Evolutionary conservation across 2,113 vertebrate species (phyloP).

Genomic region (Corythornis vintsioides): DNA sequence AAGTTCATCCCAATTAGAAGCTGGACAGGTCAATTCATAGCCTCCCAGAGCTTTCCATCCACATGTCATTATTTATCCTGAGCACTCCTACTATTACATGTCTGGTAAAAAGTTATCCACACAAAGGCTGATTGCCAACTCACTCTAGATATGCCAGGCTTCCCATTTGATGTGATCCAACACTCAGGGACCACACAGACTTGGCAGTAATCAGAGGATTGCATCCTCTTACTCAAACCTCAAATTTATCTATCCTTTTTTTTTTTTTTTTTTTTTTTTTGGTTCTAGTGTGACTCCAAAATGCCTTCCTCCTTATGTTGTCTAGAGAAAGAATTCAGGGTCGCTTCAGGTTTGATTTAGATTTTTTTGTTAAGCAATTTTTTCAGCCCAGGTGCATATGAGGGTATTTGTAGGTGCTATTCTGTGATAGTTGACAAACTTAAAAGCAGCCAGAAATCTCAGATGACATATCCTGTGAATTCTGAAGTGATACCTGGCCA

Average conservation of each 20-base stretch:
- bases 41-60: neutral
- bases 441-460: neutral
- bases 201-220: neutral
- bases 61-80: slow-evolving; percentile 5
- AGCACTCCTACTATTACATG: neutral
- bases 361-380: neutral
- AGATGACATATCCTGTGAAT: neutral
- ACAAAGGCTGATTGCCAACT: neutral
- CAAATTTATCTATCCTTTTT: neutral
- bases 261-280: neutral
- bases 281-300: neutral
- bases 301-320: neutral
- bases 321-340: neutral
- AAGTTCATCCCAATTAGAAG: slow-evolving; percentile 28
- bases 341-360: neutral
- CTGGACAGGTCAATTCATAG: neutral
- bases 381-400: neutral
- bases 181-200: neutral
- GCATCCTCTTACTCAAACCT: neutral
- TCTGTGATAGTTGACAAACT: neutral
- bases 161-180: neutral
- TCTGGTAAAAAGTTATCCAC: neutral
- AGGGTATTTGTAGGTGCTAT: neutral
- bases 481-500: neutral
- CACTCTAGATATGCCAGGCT: neutral